Base-by-base conservation (phyloP, 2,113 vertebrate genomes). In the Macquaria australasica region DNA sequence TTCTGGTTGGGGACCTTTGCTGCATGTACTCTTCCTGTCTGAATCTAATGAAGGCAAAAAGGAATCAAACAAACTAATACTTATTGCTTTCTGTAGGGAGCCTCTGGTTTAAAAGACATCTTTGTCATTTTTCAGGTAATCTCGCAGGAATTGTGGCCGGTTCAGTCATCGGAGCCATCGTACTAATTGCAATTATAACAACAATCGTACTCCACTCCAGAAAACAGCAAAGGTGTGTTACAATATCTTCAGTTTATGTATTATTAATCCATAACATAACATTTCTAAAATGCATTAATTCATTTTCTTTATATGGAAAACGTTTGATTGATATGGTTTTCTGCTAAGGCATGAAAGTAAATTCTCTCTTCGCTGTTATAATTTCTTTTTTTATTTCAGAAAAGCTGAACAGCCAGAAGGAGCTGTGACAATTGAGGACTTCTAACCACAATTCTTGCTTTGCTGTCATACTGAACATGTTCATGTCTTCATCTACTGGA, bases 81-180 rank as follows among this genome's bases (percentile, higher is more conserved):
- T 5, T 34, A 9, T 9, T 53, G 34, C 3, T 2, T 25, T 45
- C 16, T 53, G 0, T 34, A 16, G n/a, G 10, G 43, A 43, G 10
- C 18, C 4, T 59, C 14, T 72, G 18, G 8, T 76, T 71, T 71
- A 74, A 77, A 31, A 76, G 21, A 25, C n/a, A 9, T 51, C 18
- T 59, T 23, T 78, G 11, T 82, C 39, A 14, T 70, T n/a, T 89
- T 86, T 60, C 80, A 94, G 94, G 5, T 83, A 91, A 92, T 8
- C 0, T 88, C 0, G 2, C 89, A n/a, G 92, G 91, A 39, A 93
- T 95, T 18, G 59, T 94, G 28, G 91, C 83, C 1, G 93, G 94
- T 70, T 85, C 92, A 64, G 86, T 94, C 5, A 43, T 95, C 1
- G 94, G 94, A 76, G 86, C 78, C 1, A 0, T 82, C 6, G 21